phyloP scores from a whole-genome alignment of 2,113 vertebrate species.

The Albula glossodonta region DNA sequence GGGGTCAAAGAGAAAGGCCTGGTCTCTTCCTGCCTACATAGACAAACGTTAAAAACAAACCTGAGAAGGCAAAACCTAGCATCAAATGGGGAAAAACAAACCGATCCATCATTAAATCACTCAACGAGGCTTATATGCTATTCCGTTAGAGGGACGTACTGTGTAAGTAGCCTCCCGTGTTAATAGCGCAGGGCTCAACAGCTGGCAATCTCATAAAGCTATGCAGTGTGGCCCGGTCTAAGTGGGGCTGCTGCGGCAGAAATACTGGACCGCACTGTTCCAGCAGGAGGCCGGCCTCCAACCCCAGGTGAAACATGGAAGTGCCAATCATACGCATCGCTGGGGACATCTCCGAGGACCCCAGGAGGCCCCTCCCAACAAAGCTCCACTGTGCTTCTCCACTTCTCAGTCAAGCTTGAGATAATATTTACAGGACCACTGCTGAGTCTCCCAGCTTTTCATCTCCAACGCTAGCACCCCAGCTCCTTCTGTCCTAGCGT shows the following conservation, averaged over 20 bases:
- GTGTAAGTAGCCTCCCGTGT: background rate
- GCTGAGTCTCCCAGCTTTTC: background rate
- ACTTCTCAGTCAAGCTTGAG: conserved; percentile 1
- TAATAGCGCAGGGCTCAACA: background rate
- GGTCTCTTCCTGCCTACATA: background rate
- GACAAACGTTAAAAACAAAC: background rate
- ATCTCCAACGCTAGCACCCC: background rate
- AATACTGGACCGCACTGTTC: conserved; percentile 20
- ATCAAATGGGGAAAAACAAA: background rate
- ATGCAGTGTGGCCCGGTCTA: background rate
- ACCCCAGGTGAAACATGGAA: background rate
- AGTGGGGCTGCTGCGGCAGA: background rate
- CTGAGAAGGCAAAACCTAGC: background rate
- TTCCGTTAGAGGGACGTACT: background rate
- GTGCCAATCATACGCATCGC: background rate
- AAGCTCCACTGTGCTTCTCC: conserved; percentile 5
- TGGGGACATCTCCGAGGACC: background rate
- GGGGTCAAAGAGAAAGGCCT: background rate
- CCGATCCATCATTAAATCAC: background rate
- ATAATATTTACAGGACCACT: conserved; percentile 16
- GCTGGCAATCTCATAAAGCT: conserved; percentile 7
- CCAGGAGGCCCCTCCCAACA: background rate
- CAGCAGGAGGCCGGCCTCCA: background rate
- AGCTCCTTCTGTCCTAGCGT: background rate
- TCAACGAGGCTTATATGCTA: background rate